Base-by-base conservation (phyloP, 1,140 invertebrate species). In the Drosophila serrata region DNA sequence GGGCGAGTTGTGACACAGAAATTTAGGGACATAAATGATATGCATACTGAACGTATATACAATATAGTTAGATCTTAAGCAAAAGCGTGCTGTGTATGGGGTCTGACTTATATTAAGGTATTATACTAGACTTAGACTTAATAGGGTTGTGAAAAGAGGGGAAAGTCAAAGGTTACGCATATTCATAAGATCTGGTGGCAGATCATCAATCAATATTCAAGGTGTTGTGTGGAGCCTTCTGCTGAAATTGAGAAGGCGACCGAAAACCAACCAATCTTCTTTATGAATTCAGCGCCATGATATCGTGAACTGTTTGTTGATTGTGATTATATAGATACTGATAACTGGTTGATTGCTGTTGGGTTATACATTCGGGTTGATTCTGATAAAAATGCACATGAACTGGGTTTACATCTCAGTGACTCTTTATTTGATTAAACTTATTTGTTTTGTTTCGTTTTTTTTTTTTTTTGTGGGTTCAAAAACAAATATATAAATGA, bases 181-280 rank as follows among this genome's bases (percentile, higher is more conserved):
- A 37, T 55, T 55, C 33, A 37, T 55, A 37, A 37, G 51, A 55
- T 37, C 51, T 55, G 19, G 33, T 37, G 57, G 49, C 51, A 61
- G 40, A 80, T 61, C 64, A 55, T 42, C 59, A 60, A 92, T 84
- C 92, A 91, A 91, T 92, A 93, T 94, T 94, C 49, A 64, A 58
- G 61, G 43, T 64, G 43, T 64, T 64, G 33, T 62, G 33, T 60
- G 62, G 74, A 94, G 94, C 95, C 95, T 96, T 95, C 95, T 95
- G 95, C 95, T 96, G 95, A 95, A 94, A 68, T 93, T 94, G 95
- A 96, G 95, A 95, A 96, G 95, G 95, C 95, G 95, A 95, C 95
- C 94, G 94, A 94, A 94, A 95, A 94, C 94, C 93, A 94, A 94
- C 94, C 91, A 93, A 92, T 91, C 80, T 81, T 75, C 68, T 70